These are phyloP conservation scores for Drepanosiphum platanoidis DNA, from an alignment of 2,888 invertebrate genomes.

Conservation along the genomic window DNA sequence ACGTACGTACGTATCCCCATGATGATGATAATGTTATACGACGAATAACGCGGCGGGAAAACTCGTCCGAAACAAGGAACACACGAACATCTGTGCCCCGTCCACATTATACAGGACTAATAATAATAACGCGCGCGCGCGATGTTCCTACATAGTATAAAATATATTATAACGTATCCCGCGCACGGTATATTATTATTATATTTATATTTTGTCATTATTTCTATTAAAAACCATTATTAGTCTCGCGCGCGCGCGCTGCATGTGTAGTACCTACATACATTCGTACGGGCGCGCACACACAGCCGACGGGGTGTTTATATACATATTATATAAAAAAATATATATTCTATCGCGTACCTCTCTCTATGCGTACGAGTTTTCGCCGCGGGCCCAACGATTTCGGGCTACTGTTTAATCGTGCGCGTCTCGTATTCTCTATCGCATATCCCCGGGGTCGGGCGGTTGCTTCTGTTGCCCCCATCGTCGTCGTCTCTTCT, in stretches of 20 bases:
- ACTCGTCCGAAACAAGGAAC: slow-evolving; percentile 28
- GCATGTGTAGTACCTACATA: neutral
- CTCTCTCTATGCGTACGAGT: neutral
- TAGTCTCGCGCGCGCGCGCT: neutral
- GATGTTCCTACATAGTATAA: neutral
- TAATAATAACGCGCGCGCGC: neutral
- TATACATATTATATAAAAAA: neutral
- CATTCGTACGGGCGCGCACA: too few relatives aligned
- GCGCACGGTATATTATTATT: neutral
- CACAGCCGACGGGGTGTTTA: neutral
- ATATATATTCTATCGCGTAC: too few relatives aligned
- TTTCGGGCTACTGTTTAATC: slow-evolving; percentile 32
- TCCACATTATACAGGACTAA: neutral
- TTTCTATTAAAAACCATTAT: slow-evolving; percentile 26
- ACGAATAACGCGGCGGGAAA: neutral
- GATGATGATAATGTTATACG: neutral
- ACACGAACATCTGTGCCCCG: slow-evolving; percentile 30
- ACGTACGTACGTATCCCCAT: neutral
- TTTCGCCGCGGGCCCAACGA: slow-evolving; percentile 8
- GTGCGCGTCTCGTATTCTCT: slow-evolving; percentile 1
- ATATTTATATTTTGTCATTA: neutral
- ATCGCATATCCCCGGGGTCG: neutral
- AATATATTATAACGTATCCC: neutral
- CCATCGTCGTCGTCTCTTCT: neutral
- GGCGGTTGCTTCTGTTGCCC: neutral